Conservation (phyloP, 2,113 vertebrate species). For the Oriolus oriolus region DNA sequence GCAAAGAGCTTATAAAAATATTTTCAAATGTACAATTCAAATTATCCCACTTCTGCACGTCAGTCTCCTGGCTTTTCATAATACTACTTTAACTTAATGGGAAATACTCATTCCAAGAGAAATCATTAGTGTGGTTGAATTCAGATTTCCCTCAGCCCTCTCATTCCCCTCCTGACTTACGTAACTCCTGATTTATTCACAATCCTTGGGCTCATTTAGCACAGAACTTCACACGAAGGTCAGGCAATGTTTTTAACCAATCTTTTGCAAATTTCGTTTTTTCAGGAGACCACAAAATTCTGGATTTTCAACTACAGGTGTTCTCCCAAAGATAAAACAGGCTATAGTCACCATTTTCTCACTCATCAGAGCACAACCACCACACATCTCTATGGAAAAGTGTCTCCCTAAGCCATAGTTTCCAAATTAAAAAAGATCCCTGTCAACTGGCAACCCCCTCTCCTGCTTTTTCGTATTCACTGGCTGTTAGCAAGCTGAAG, state of each 20-base stretch:
- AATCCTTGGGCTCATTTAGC: not conserved
- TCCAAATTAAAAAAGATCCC: not conserved
- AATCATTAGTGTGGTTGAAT: not conserved
- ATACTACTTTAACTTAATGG: not conserved
- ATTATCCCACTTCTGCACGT: not conserved
- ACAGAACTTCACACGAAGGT: not conserved
- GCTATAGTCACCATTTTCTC: not conserved
- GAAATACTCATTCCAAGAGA: not conserved
- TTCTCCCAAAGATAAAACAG: fast-evolving
- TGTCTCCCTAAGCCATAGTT: not conserved
- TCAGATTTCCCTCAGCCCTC: not conserved
- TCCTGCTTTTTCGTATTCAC: not conserved
- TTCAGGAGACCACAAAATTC: not conserved
- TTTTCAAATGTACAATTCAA: not conserved
- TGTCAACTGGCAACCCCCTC: not conserved
- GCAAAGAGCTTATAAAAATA: not conserved
- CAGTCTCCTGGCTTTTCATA: not conserved
- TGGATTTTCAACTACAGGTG: not conserved
- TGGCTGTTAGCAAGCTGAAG: not conserved
- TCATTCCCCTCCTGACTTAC: not conserved
- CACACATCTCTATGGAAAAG: not conserved
- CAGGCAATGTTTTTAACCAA: not conserved
- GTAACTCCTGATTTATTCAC: not conserved
- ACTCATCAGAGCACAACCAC: not conserved
- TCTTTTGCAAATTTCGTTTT: not conserved